Base-by-base conservation (phyloP, 2,797 vertebrate species). In the Buphagus erythrorhynchus region DNA sequence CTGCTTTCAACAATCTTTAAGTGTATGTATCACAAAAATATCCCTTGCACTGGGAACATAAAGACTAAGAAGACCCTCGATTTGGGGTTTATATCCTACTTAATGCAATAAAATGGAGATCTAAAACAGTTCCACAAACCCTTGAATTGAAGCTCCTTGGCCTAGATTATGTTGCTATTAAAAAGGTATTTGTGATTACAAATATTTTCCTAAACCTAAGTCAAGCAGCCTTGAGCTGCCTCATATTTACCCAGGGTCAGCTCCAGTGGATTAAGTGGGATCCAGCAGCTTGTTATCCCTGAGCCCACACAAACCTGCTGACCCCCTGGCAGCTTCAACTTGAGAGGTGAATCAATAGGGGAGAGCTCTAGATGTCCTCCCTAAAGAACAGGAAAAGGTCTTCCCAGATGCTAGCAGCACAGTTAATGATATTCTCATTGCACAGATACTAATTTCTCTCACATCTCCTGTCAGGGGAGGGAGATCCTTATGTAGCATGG, bases 341-440 rank as follows among this genome's bases (percentile, higher is more conserved):
- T 25, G 57, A 90, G 82, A 91, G 58, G 62, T 9, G 28, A 91
- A 90, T 96, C 95, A 91, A 94, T 45, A 93, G 36, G 36, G 73
- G 66, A 62, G 42, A 88, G 66, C 82, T 49, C 68, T 0, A 57
- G 25, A 62, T 43, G 20, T 14, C 33, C 14, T 55, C 73, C 82
- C 91, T 21, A 20, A 81, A 78, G 93, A 58, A 91, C 0, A 73
- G 5, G 18, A 54, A 92, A 93, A 94, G 18, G 40, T 58, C 78
- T 72, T 88, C 25, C 42, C 29, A 35, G 59, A 68, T 72, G 61
- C 49, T 62, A 68, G 81, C 46, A 72, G 67, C 1, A 14, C 1
- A 58, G 31, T 57, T 72, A 65, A 74, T 51, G 73, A 66, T 16
- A 62, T 42, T 45, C 67, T 83, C 62, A 65, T 43, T 59, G 72